Conservation (phyloP, 1,140 invertebrate genomes). For the Dufourea novaeangliae region DNA sequence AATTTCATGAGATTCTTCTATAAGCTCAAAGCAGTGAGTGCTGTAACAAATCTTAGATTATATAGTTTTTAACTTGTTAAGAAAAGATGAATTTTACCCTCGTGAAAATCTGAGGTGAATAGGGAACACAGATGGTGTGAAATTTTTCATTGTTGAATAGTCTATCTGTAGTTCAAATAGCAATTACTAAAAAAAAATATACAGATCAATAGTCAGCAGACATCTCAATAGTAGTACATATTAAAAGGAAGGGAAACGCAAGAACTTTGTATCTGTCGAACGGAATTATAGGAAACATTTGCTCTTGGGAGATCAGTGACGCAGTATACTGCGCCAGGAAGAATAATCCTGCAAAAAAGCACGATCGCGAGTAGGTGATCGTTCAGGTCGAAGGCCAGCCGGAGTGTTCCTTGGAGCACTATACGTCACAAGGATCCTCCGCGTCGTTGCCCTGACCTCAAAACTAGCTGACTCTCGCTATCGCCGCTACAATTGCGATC, state of each 20-base stretch:
- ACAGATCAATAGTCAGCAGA: too few relatives aligned
- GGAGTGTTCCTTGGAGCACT: slow-evolving; percentile 58
- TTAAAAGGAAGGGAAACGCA: neutral
- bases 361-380: neutral
- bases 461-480: slow-evolving; percentile 68
- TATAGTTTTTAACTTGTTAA: too few relatives aligned
- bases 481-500: slow-evolving; percentile 66
- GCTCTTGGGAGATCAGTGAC: neutral
- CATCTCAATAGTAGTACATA: too few relatives aligned
- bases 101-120: too few relatives aligned
- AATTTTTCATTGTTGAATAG: too few relatives aligned
- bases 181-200: too few relatives aligned
- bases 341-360: slow-evolving; percentile 35
- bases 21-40: too few relatives aligned
- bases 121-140: too few relatives aligned
- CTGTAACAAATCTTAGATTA: too few relatives aligned
- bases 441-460: slow-evolving; percentile 77
- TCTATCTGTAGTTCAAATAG: too few relatives aligned
- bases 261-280: neutral
- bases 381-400: slow-evolving; percentile 64
- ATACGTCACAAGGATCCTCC: slow-evolving; percentile 72
- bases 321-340: slow-evolving; percentile 21
- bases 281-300: slow-evolving; percentile 25
- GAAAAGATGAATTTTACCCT: too few relatives aligned
- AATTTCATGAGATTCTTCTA: too few relatives aligned